phyloP scores from a whole-genome alignment of 2,797 vertebrate genomes.

The Macrochelys suwanniensis region DNA sequence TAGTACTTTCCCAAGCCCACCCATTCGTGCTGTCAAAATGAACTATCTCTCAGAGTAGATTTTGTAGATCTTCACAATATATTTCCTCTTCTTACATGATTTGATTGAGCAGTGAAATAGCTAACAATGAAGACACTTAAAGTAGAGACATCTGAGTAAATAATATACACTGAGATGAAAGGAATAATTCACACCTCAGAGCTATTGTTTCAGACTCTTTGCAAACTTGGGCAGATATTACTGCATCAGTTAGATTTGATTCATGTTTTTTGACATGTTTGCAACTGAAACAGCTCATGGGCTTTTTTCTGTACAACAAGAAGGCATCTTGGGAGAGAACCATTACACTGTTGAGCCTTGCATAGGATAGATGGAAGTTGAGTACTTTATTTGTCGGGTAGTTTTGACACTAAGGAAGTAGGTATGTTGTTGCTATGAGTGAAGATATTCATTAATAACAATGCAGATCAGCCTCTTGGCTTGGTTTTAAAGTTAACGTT shows the following conservation, averaged over 20 bases:
- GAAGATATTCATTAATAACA: neutral
- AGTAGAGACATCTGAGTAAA: neutral
- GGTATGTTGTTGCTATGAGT: neutral
- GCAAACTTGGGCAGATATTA: neutral
- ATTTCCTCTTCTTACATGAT: accelerated
- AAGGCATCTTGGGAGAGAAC: neutral
- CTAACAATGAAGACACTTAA: neutral
- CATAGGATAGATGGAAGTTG: neutral
- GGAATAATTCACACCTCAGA: neutral
- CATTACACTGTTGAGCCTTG: neutral
- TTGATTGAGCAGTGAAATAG: neutral
- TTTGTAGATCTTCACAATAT: neutral
- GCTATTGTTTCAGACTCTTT: neutral
- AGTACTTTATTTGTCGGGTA: neutral
- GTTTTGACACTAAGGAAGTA: neutral
- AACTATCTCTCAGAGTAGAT: neutral
- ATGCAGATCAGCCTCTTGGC: neutral
- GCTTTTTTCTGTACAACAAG: neutral
- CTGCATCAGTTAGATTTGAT: neutral
- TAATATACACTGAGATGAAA: neutral
- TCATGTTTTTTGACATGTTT: neutral
- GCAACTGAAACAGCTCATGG: neutral
- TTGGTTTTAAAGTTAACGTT: neutral
- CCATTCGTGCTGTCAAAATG: neutral
- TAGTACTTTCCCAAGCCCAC: neutral